Percentiles rank a stretch among this genome's conserved stretches.
These are phyloP conservation scores for Tupaia tana DNA, from an alignment of 2,113 vertebrate genomes.

Conservation along the genomic window DNA sequence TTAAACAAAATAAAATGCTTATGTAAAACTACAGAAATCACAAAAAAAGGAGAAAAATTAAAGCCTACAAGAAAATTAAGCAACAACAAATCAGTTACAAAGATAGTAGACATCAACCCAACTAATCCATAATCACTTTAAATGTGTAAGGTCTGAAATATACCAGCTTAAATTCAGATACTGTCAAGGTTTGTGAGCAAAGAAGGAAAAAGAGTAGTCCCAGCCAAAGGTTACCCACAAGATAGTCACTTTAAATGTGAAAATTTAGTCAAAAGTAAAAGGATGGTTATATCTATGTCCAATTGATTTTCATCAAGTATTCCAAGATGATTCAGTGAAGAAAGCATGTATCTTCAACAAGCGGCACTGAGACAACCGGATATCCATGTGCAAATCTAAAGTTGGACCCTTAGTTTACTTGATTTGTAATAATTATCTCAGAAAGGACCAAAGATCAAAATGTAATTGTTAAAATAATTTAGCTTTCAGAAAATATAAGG, in stretches of 20 bases:
- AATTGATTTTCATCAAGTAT: not conserved
- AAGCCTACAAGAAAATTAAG: not conserved
- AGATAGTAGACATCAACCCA: not conserved
- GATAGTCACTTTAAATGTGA: not conserved
- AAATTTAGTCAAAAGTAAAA: not conserved
- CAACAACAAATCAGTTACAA: not conserved
- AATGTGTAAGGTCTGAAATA: not conserved
- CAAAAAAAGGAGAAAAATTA: not conserved
- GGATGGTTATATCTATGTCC: not conserved
- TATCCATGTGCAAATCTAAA: not conserved
- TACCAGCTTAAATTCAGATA: not conserved
- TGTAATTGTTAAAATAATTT: not conserved
- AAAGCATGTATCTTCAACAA: not conserved
- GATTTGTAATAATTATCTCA: not conserved
- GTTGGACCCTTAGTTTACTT: not conserved
- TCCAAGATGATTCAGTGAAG: not conserved
- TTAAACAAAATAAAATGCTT: not conserved
- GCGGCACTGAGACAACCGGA: not conserved
- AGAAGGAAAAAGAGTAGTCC: no score
- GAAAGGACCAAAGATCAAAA: not conserved
- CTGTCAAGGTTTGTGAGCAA: not conserved
- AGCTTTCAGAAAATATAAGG: not conserved
- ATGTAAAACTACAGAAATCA: not conserved
- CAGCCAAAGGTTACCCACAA: not conserved
- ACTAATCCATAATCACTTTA: not conserved